Evolutionary conservation across 2,888 invertebrate species (phyloP), one percentile per base, ranked within the genome.

Genomic region (Itoplectis maculator): DNA sequence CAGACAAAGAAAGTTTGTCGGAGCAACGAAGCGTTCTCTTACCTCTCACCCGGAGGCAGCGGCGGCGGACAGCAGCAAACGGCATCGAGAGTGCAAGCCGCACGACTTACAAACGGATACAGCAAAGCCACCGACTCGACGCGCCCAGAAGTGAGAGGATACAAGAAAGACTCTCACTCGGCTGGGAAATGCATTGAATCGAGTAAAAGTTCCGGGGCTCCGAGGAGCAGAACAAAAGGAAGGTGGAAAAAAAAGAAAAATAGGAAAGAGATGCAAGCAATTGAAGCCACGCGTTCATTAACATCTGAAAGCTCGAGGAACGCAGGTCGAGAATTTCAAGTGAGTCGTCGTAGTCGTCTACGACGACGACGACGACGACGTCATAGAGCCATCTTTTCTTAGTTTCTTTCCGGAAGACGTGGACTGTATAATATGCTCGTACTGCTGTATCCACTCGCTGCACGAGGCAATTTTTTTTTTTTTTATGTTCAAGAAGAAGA

Each of bases 1-100:
- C 40, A 66, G 54, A 81, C 73, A 77, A 77, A 77, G 81, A 81
- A 81, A 77, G 77, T 81, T 20, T n/a, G 72, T 35, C 15, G 59
- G 45, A 66, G 59, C 72, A 72, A 77, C 76, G 76, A 15, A 75
- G 81, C 68, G 54, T 68, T 70, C 47, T 73, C 66, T 37, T 61
- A 45, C 51, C 68, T 54, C 77, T 77, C 72, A 72, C 66, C 72
- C 72, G 13, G 18, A 2, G 51, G 47, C 59, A 73, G 29, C 29
- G 29, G 29, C 29, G 29, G 29, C 29, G 29, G 29, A n/a, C 29
- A 29, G 5, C 29, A 68, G n/a, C 61, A 68, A 68, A 69, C 61
- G 42, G 51, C 56, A 61, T 29, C 63, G 54, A 74, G 51, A 74
- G 76, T 69, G 61, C 37, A 56, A 75, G 47, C 63, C n/a, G 42